phyloP scores from a whole-genome alignment of 2,888 invertebrate genomes.

The Petrolisthes manimaculis region DNA sequence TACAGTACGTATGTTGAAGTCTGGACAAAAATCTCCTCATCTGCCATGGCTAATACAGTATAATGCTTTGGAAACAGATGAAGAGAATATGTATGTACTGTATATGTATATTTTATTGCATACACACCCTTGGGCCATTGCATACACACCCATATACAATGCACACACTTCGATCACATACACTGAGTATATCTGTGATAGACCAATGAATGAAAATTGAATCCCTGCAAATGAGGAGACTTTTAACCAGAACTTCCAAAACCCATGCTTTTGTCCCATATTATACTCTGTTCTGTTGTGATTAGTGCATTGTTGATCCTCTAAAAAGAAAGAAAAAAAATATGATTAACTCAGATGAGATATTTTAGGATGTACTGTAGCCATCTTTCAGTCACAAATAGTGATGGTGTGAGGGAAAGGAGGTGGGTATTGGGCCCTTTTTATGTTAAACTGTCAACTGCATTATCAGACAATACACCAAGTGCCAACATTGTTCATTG shows the following conservation, averaged over 20 bases:
- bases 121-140: not conserved
- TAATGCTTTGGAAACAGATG: not conserved
- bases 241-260: constrained; percentile 31
- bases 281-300: not conserved
- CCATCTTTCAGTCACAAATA: constrained; percentile 42
- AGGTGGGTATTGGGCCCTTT: not conserved
- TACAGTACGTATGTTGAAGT: constrained; percentile 2
- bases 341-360: constrained; percentile 18
- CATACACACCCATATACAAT: not conserved
- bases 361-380: constrained; percentile 28
- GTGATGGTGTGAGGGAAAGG: constrained; percentile 10
- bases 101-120: constrained; percentile 13
- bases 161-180: not conserved
- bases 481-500: no score
- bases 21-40: not conserved
- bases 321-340: not conserved
- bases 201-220: not conserved
- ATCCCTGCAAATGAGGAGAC: constrained; percentile 3
- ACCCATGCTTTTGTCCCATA: not conserved
- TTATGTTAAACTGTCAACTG: no score
- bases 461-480: no score
- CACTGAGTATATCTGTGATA: constrained; percentile 7
- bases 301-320: constrained; percentile 27
- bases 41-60: not conserved
- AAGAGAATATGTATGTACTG: not conserved